Conservation (phyloP, 2,797 vertebrate genomes). For the Pelochelys cantorii region DNA sequence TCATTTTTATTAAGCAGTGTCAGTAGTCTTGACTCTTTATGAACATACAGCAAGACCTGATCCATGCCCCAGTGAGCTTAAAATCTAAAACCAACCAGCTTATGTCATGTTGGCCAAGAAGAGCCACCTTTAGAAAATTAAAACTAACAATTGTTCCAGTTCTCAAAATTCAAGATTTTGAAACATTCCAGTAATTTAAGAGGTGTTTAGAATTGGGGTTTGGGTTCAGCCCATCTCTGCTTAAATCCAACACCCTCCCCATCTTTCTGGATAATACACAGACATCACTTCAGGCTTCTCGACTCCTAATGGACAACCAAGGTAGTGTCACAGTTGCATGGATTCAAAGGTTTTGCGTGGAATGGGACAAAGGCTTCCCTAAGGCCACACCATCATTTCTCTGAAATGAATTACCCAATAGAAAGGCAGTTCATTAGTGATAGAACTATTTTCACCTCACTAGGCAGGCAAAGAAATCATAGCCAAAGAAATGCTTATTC, state of each 20-base stretch:
- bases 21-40: neutral
- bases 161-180: neutral
- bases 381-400: neutral
- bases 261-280: neutral
- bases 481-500: neutral
- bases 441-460: neutral
- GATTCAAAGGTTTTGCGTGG: conserved; percentile 35
- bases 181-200: neutral
- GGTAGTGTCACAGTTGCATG: conserved; percentile 13
- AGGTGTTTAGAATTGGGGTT: neutral
- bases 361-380: neutral
- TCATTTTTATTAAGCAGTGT: neutral
- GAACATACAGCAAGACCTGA: neutral
- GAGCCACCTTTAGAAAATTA: neutral
- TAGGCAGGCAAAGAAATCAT: neutral
- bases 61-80: neutral
- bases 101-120: neutral
- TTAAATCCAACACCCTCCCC: neutral
- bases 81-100: neutral
- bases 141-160: neutral
- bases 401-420: neutral
- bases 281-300: neutral
- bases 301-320: neutral
- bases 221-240: neutral
- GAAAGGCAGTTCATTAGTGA: neutral